phyloP scores from a whole-genome alignment of 1,140 invertebrate genomes.

The Augochlora pura region DNA sequence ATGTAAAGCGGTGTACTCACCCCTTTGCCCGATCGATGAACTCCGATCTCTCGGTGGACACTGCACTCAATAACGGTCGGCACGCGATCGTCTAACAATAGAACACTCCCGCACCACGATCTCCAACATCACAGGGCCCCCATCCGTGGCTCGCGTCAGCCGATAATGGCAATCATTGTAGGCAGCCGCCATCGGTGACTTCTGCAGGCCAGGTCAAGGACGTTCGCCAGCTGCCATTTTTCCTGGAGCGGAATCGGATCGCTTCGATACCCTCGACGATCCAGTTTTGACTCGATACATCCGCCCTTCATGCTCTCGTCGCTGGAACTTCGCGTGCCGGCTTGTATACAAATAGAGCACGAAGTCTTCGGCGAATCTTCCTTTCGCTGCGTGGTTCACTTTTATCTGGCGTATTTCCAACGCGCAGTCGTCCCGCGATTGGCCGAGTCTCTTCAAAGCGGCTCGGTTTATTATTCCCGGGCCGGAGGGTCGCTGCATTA shows the following conservation, averaged over 20 bases:
- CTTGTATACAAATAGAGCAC: background rate
- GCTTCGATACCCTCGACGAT: background rate
- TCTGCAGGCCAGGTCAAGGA: constrained; percentile 32
- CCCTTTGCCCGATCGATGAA: constrained; percentile 36
- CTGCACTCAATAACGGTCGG: constrained; percentile 28
- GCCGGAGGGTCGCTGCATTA: background rate
- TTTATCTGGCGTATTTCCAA: background rate
- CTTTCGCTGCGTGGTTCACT: background rate
- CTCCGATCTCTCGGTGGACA: constrained; percentile 17
- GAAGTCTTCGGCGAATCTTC: background rate
- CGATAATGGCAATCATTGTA: constrained; percentile 15
- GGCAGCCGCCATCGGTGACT: constrained; percentile 8
- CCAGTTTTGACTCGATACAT: background rate
- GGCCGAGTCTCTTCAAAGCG: background rate
- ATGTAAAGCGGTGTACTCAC: constrained; percentile 27
- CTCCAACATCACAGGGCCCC: background rate
- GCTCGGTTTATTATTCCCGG: background rate
- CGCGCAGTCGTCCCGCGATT: background rate
- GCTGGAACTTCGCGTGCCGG: background rate
- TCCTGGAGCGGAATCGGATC: background rate
- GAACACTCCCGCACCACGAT: constrained; percentile 12
- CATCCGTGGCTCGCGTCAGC: background rate
- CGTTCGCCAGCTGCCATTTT: background rate
- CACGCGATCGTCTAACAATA: constrained; percentile 42
- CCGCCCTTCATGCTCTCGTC: too few relatives aligned